Percentiles rank a stretch among this genome's conserved stretches.
phyloP scores from a whole-genome alignment of 2,797 vertebrate genomes.

The Hybognathus amarus region DNA sequence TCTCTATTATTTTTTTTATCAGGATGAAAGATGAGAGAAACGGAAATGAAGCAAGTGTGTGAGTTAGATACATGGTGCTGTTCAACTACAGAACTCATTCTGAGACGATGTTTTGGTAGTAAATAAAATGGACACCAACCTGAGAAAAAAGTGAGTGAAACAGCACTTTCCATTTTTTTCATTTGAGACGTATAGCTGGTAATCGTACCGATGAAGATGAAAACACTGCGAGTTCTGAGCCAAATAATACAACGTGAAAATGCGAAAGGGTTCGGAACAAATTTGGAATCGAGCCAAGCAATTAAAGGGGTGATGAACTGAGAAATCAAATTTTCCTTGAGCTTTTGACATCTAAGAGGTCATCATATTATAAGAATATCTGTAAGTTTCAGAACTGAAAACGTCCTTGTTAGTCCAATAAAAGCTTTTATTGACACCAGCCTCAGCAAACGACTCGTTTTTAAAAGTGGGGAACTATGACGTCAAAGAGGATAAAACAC shows the following conservation, averaged over 20 bases:
- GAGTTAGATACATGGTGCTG: not conserved
- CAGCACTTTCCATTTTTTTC: not conserved
- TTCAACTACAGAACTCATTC: conserved; percentile 10
- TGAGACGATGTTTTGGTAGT: not conserved
- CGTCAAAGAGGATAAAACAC: too few species aligned
- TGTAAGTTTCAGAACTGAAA: too few species aligned
- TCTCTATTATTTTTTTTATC: not conserved
- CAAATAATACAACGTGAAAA: conserved; percentile 7
- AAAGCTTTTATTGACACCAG: too few species aligned
- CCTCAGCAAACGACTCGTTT: too few species aligned
- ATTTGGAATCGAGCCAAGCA: not conserved
- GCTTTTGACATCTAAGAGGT: too few species aligned
- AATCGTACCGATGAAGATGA: not conserved
- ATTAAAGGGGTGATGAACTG: too few species aligned
- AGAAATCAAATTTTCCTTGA: too few species aligned
- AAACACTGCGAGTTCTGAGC: not conserved
- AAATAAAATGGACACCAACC: not conserved
- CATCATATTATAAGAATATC: too few species aligned
- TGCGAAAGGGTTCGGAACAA: not conserved
- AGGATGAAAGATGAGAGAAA: conserved; percentile 8
- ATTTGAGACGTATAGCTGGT: not conserved
- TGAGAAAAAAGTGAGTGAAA: not conserved
- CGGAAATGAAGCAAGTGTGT: conserved; percentile 4
- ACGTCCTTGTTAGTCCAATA: too few species aligned
- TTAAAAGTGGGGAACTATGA: too few species aligned